Conservation (phyloP, 2,797 vertebrate species). For the Anas capensis region DNA sequence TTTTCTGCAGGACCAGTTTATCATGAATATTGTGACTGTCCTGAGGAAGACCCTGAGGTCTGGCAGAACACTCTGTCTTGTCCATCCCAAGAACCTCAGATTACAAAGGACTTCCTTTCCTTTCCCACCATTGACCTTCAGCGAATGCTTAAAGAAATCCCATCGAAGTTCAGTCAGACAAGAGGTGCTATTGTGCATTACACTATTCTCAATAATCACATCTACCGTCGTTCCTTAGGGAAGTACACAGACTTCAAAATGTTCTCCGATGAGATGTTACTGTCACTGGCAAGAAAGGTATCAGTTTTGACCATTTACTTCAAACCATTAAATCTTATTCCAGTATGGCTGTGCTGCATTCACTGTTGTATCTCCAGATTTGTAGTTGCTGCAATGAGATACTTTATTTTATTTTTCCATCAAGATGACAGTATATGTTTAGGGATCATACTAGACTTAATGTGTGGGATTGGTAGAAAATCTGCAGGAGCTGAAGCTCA, state of each 20-base stretch:
- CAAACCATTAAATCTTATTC: background rate
- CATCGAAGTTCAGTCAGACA: slow-evolving; percentile 83
- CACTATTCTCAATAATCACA: slow-evolving; percentile 83
- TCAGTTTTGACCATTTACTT: background rate
- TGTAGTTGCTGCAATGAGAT: background rate
- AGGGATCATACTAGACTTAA: background rate
- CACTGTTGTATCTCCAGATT: background rate
- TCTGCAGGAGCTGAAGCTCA: background rate
- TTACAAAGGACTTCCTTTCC: slow-evolving; percentile 84
- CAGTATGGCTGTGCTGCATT: background rate
- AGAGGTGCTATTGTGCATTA: slow-evolving; percentile 92
- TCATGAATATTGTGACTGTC: slow-evolving; percentile 93
- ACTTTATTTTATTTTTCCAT: background rate
- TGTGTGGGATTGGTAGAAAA: background rate
- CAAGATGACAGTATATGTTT: background rate
- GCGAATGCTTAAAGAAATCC: slow-evolving; percentile 86
- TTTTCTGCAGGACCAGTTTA: slow-evolving; percentile 86
- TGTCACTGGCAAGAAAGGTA: slow-evolving; percentile 92
- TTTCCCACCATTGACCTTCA: slow-evolving; percentile 88
- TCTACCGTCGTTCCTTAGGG: slow-evolving; percentile 89
- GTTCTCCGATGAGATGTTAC: slow-evolving; percentile 94
- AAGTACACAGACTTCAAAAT: slow-evolving; percentile 97
- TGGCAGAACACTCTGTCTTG: slow-evolving; percentile 87
- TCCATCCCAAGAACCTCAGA: slow-evolving; percentile 85
- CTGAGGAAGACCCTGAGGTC: slow-evolving; percentile 78